Evolutionary conservation across 2,888 invertebrate species (phyloP).

Genomic region (Dermolepida albohirtum): DNA sequence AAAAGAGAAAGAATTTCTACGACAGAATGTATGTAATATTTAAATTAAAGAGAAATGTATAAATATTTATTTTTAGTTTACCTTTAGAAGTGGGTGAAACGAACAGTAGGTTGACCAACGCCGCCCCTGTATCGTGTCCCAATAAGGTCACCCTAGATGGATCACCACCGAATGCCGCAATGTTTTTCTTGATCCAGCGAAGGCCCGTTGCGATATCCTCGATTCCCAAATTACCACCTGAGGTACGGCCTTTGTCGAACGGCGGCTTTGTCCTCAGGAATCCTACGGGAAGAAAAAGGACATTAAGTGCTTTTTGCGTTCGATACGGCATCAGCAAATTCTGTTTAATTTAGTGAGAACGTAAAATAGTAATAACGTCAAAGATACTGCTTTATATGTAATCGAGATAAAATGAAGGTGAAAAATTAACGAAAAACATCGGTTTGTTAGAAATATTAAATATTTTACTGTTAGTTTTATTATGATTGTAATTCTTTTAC

Average conservation of each 20-base stretch:
- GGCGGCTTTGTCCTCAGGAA: constrained; percentile 69
- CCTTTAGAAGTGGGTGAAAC: constrained; percentile 84
- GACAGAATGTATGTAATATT: not conserved
- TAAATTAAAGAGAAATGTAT: not conserved
- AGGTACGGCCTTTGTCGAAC: constrained; percentile 58
- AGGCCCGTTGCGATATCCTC: constrained; percentile 87
- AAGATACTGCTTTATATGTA: too few relatives aligned
- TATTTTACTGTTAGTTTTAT: too few relatives aligned
- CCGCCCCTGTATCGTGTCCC: constrained; percentile 90
- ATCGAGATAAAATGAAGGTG: too few relatives aligned
- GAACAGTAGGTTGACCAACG: constrained; percentile 85
- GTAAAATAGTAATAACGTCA: constrained; percentile 28
- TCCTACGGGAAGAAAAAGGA: constrained; percentile 63
- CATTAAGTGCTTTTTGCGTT: constrained; percentile 37
- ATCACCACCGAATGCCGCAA: constrained; percentile 91
- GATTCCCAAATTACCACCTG: constrained; percentile 78
- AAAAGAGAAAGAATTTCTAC: too few relatives aligned
- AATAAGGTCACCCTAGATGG: constrained; percentile 82
- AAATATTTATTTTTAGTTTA: constrained; percentile 54
- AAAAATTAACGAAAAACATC: too few relatives aligned
- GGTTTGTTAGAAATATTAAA: too few relatives aligned
- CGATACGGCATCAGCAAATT: constrained; percentile 40
- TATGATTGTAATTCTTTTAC: too few relatives aligned
- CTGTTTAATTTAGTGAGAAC: constrained; percentile 35
- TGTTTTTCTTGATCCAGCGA: constrained; percentile 85